Percentiles rank a stretch among this genome's conserved stretches.
Conservation (phyloP, 1,140 invertebrate species). For the Aricia agestis region DNA sequence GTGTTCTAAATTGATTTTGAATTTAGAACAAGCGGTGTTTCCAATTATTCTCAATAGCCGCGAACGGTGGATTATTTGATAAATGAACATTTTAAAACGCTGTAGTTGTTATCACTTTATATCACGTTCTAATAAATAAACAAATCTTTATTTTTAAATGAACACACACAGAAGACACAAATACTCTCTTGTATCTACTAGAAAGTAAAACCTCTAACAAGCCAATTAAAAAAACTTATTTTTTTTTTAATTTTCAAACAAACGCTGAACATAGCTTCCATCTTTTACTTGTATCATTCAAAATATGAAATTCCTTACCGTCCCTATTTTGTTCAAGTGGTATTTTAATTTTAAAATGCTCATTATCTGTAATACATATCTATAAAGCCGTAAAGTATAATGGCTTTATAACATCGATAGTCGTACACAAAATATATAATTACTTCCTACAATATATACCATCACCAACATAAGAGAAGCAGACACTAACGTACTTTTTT, state of each 20-base stretch:
- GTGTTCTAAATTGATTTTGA: not conserved
- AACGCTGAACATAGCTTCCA: too few species aligned
- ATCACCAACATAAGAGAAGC: conserved; percentile 62
- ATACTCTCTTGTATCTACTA: not conserved
- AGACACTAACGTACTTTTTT: conserved; percentile 42
- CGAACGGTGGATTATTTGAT: conserved; percentile 34
- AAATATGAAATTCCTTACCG: too few species aligned
- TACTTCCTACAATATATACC: conserved; percentile 33
- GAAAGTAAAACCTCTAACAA: not conserved
- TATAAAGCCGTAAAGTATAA: conserved; percentile 19
- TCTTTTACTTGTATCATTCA: too few species aligned
- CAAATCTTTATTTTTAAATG: too few species aligned
- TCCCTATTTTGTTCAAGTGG: not conserved
- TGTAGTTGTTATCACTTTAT: conserved; percentile 19
- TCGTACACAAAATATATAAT: conserved; percentile 24
- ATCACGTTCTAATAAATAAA: conserved; percentile 7
- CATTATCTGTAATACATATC: conserved; percentile 33
- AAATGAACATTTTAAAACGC: conserved; percentile 38
- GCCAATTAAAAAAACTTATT: not conserved
- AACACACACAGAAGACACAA: too few species aligned
- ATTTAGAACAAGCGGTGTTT: conserved; percentile 13
- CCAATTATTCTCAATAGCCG: conserved; percentile 27
- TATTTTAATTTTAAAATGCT: conserved; percentile 34
- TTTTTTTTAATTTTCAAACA: too few species aligned
- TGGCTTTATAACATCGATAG: conserved; percentile 21